These are phyloP conservation scores for Gymnocephalus cernua DNA, from an alignment of 2,113 vertebrate genomes.

Conservation along the genomic window DNA sequence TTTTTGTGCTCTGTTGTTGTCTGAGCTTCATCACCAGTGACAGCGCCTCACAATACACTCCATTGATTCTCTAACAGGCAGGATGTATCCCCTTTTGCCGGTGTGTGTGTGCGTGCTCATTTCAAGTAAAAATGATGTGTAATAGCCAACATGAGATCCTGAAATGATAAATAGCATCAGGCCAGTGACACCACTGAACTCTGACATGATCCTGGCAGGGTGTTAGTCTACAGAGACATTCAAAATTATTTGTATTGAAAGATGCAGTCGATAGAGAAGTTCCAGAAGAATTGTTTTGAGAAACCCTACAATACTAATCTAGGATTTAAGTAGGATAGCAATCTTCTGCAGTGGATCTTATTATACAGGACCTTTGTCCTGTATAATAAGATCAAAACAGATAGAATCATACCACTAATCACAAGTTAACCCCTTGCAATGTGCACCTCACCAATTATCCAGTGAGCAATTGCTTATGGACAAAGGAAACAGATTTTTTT, in stretches of 20 bases:
- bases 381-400: too few relatives aligned
- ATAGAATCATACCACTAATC: neutral
- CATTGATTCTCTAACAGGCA: constrained; percentile 77
- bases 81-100: constrained; percentile 27
- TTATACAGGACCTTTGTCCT: neutral
- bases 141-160: constrained; percentile 25
- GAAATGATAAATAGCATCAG: constrained; percentile 5
- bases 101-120: neutral
- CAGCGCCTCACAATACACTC: constrained; percentile 65
- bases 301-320: neutral
- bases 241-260: neutral
- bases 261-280: neutral
- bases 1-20: constrained; percentile 49
- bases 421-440: neutral
- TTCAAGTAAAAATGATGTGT: constrained; percentile 31
- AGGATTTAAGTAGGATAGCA: neutral
- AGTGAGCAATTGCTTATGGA: neutral
- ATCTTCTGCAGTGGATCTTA: neutral
- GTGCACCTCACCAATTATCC: neutral
- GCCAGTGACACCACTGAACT: constrained; percentile 38
- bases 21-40: constrained; percentile 76
- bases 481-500: constrained; percentile 3
- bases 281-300: neutral
- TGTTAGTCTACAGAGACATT: constrained; percentile 5
- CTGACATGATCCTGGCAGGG: constrained; percentile 6